Evolutionary conservation across 2,888 invertebrate genomes (phyloP).

Genomic region (Athalia circularis): DNA sequence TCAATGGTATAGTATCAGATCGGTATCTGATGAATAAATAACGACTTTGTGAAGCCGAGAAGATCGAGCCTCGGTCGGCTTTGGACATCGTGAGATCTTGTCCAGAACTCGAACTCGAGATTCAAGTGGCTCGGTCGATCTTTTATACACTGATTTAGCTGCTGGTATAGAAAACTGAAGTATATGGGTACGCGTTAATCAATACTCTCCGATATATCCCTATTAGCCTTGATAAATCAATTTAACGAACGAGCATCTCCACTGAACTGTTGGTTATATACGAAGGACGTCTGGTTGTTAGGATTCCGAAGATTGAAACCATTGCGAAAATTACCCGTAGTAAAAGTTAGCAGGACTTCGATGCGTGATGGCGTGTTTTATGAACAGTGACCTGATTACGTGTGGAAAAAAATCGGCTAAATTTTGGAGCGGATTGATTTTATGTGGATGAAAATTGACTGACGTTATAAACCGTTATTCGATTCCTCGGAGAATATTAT

Average conservation of each 20-base stretch:
- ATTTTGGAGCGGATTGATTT: no score
- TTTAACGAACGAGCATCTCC: constrained; percentile 53
- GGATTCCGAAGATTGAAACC: no score
- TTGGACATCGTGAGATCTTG: constrained; percentile 40
- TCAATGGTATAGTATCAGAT: constrained; percentile 31
- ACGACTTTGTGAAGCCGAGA: constrained; percentile 24
- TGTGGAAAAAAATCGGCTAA: no score
- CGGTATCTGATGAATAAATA: constrained; percentile 43
- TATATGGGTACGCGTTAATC: constrained; percentile 58
- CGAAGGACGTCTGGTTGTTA: no score
- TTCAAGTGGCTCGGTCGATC: neutral
- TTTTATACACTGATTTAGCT: neutral
- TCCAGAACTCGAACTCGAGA: constrained; percentile 16
- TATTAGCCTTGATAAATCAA: constrained; percentile 66
- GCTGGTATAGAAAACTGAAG: neutral
- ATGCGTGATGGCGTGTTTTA: no score
- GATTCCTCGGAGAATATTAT: no score
- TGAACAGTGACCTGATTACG: no score
- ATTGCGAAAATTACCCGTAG: no score
- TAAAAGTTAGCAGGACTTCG: no score
- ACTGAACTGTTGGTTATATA: neutral
- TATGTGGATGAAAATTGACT: no score
- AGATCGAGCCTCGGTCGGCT: neutral
- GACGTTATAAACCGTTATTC: no score
- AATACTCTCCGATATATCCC: constrained; percentile 59